Evolutionary conservation across 2,888 invertebrate species (phyloP), one percentile per base, ranked within the genome.

Genomic region (Platycheirus rosarum): DNA sequence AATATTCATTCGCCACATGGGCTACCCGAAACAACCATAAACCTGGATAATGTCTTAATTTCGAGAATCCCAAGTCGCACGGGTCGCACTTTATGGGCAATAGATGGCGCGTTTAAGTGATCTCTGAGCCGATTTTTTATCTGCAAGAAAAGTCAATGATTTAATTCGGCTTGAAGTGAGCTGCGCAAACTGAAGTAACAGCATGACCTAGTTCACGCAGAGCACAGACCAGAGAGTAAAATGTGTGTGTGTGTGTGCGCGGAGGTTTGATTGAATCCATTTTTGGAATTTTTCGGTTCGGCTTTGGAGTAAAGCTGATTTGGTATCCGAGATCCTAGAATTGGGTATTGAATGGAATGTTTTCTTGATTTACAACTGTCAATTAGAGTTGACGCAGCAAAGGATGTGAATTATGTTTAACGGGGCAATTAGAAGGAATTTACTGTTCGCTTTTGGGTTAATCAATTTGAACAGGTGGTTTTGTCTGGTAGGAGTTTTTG

Each of bases 351-450:
- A 37, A 37, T 74, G 74, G 11, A 51, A 75, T 53, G 62, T 23
- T 46, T 55, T 8, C 29, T 68, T 82, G 77, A 82, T 77, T 82
- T 73, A 82, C 82, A 82, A 82, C 77, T 82, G 82, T 77, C 82
- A 82, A 82, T 82, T 82, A 82, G 82, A 68, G 71, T 37, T 68
- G 77, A 63, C 62, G 68, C 53, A 51, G 66, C 71, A 46, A 82
- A 77, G 82, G 82, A 82, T 73, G 44, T 77, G 55, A 71, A 66
- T 40, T 40, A 71, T 77, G 68, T 68, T 62, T 68, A 55, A 35
- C 46, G 53, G 68, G 55, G 82, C 77, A 82, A 82, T 82, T 82
- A 82, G 71, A 71, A 23, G 71, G 82, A 82, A 77, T 82, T 70
- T 71, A 37, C 46, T 77, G 77, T 68, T 57, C n/a, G 57, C 51